Evolutionary conservation across 2,797 vertebrate species (phyloP), one percentile per base, ranked within the genome.

Genomic region (Diplodus puntazzo): DNA sequence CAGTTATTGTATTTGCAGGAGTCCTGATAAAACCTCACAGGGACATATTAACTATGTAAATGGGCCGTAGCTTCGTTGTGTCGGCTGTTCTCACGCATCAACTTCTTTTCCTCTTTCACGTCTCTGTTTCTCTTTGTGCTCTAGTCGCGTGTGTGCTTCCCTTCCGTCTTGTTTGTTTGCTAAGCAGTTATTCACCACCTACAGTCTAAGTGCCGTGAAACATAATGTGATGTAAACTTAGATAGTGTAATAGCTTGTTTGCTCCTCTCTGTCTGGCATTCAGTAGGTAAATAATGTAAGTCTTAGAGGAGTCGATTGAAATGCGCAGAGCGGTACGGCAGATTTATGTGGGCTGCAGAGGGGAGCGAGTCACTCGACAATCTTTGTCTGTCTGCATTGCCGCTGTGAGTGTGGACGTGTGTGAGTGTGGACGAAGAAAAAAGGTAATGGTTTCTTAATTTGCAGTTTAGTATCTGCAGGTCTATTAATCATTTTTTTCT

Each of bases 171-270:
- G 69, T 82, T 79, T 82, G 75, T 89, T 84, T 83, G 72, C 79
- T 10, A 4, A 85, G 69, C 73, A 65, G 62, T 88, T 54, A 63
- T 85, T 86, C 79, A 69, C 67, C 58, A 45, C 52, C 67, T 83
- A 72, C 70, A 62, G 75, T 69, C 43, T 55, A 75, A 85, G 84
- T 81, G 84, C 80, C 84, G 75, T 85, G 76, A 69, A 84, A 86
- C 88, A 73, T 89, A 84, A 88, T 85, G 84, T 63, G 85, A 91
- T 91, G 85, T 91, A 91, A 90, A 92, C 87, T 52, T 79, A 83
- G 88, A 92, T 91, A 85, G 88, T 82, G 82, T 91, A 91, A 91
- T 90, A 79, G 87, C 86, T 88, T 89, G 87, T 90, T 90, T 89
- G 84, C 83, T 82, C 72, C 77, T 81, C 87, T 87, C 83, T 81